A percentile compares a stretch with the other conserved stretches of the same genome.
Evolutionary conservation across 2,797 vertebrate genomes (phyloP).

Genomic region (Leucoraja ocellata): DNA sequence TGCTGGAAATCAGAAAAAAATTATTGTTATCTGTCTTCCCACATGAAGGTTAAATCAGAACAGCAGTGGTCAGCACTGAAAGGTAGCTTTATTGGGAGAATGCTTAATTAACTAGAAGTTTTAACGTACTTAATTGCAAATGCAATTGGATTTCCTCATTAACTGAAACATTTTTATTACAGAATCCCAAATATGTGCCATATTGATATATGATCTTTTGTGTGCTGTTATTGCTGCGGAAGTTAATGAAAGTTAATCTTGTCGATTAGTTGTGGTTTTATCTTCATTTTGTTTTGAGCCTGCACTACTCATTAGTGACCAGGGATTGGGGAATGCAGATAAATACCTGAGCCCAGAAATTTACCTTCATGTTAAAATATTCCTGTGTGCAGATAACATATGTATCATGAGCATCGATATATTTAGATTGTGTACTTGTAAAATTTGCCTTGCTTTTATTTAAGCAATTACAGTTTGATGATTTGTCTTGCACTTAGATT

Average conservation of each 20-base stretch:
- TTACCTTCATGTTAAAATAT: no score
- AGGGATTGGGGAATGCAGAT: no score
- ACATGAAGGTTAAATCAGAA: neutral
- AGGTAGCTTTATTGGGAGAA: neutral
- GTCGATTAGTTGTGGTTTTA: neutral
- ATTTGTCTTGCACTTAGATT: constrained; percentile 61
- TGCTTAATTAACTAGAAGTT: neutral
- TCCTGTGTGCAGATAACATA: neutral
- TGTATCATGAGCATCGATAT: neutral
- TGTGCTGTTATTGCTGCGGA: neutral
- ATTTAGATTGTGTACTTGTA: no score
- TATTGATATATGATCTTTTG: neutral
- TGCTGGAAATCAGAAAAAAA: constrained; percentile 18
- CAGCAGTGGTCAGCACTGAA: neutral
- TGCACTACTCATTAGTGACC: neutral
- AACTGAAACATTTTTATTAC: neutral
- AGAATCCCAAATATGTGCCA: neutral
- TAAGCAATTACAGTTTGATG: neutral
- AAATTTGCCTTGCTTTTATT: neutral
- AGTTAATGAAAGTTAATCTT: neutral
- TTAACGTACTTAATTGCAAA: neutral
- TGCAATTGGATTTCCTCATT: neutral
- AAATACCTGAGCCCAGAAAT: neutral
- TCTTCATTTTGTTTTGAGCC: neutral
- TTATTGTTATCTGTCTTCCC: neutral